Base-by-base conservation (phyloP, 2,888 invertebrate genomes). In the Blastobasis lacticolella region DNA sequence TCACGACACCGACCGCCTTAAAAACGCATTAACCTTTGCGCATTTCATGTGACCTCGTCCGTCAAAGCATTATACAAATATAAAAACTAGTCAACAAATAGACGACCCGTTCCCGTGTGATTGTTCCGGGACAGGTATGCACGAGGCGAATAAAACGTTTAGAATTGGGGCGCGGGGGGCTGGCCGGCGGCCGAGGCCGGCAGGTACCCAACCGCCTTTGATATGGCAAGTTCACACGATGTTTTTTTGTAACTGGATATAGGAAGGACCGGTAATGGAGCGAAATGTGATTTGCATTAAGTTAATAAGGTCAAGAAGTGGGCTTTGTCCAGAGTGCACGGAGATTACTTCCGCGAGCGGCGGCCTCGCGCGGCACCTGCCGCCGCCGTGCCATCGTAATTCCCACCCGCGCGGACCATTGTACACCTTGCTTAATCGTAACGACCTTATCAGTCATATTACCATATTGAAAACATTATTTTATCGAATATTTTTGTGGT, bases 301-400 rank as follows among this genome's bases (percentile, higher is more conserved):
- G 63, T 67, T 69, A 72, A 75, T 76, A 81, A 78, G 81, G 78
- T 80, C 74, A 71, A 64, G 82, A 70, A 77, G 80, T 74, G 62
- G 58, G 69, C 69, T 75, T 75, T 73, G 71, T 73, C 68, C 62
- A 63, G 65, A 71, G 63, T 73, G 70, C 63, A 69, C 66, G 79
- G 85, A 79, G 87, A 87, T 80, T 87, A 87, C 67, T 89, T 89
- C 60, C 88, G 89, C 62, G 89, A 89, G 61, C 84, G 91, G 80
- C 89, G 83, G 78, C 54, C 84, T 91, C 78, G 73, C 59, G 71
- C 71, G 23, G 78, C 75, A 49, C 81, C 77, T 50, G 84, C 82
- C 58, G 93, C 94, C 3, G 94, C 94, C 69, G 95, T 95, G 45
- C 94, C 94, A 1, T 92, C 92, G 72, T 95, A 95, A 64, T 95